Percentiles rank a stretch among this genome's conserved stretches.
Conservation (phyloP, 2,113 vertebrate genomes). For the Leptocoma aspasia region DNA sequence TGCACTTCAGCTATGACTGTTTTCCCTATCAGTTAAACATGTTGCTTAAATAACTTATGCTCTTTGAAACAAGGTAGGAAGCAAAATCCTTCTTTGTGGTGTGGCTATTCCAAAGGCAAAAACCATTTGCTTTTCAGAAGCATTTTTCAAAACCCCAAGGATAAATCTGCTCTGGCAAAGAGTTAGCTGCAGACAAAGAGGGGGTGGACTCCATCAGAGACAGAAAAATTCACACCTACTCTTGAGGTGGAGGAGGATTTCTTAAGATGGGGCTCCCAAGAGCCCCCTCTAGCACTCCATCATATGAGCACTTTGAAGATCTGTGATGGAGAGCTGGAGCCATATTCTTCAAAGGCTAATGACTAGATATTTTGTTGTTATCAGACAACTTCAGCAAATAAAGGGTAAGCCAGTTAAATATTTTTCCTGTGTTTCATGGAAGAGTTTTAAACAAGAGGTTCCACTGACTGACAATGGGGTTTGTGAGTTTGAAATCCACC, state of each 20-base stretch:
- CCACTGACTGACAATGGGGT: background rate
- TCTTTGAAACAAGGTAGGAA: conserved; percentile 11
- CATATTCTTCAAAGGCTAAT: conserved; percentile 44
- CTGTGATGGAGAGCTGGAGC: background rate
- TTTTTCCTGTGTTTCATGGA: background rate
- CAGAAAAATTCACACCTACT: conserved; percentile 23
- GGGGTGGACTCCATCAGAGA: conserved; percentile 38
- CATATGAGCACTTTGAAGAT: conserved; percentile 44
- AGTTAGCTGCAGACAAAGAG: conserved; percentile 30
- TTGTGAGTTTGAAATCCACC: background rate
- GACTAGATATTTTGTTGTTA: background rate
- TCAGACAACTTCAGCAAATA: conserved; percentile 7
- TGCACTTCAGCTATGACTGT: background rate
- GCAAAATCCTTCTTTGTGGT: background rate
- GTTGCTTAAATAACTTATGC: background rate
- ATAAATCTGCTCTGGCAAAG: background rate
- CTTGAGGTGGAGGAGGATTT: conserved; percentile 51
- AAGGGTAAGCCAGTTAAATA: background rate
- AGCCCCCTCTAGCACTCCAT: conserved; percentile 39
- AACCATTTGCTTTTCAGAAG: background rate
- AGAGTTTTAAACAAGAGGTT: background rate
- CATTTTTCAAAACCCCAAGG: conserved; percentile 3
- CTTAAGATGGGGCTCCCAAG: conserved; percentile 11
- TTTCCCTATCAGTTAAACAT: background rate
- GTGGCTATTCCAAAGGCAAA: background rate